A percentile compares a stretch with the other conserved stretches of the same genome.
These are phyloP conservation scores for Tokudaia muenninki DNA, from an alignment of 2,797 vertebrate species.

Conservation along the genomic window DNA sequence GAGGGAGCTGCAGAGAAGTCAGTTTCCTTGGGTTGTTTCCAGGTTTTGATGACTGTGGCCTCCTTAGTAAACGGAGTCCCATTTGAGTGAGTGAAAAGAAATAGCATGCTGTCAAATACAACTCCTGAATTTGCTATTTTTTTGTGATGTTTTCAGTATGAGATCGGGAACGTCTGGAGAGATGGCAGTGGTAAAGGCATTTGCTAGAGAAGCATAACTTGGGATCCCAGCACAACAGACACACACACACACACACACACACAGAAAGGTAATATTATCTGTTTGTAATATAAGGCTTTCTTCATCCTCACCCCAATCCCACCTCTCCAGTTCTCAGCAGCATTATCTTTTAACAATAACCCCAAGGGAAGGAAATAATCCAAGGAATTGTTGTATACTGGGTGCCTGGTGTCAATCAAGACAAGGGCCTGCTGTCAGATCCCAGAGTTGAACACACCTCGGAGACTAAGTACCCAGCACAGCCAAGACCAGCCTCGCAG, in stretches of 20 bases:
- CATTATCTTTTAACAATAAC: not conserved
- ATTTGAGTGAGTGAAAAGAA: conserved; percentile 48
- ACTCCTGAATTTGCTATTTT: conserved; percentile 2
- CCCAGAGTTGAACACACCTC: not conserved
- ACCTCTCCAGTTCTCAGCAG: not conserved
- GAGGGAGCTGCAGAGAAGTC: not conserved
- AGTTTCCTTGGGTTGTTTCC: not conserved
- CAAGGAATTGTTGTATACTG: not conserved
- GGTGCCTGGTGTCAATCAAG: not conserved
- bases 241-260: not conserved
- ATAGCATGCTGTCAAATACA: not conserved
- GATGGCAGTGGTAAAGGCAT: too few species aligned
- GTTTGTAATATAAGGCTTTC: not conserved
- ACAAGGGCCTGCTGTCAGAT: not conserved
- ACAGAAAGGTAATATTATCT: not conserved
- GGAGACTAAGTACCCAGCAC: conserved; percentile 40
- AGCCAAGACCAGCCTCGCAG: conserved; percentile 50
- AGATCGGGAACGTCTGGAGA: not conserved
- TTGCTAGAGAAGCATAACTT: not conserved
- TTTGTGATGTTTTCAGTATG: not conserved
- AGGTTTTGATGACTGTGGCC: not conserved
- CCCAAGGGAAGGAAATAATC: not conserved
- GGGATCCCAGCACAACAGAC: not conserved
- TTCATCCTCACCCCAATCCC: not conserved
- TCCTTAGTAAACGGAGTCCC: not conserved